Percentiles rank a stretch among this genome's conserved stretches.
These are phyloP conservation scores for Oceanodroma tethys DNA, from an alignment of 2,113 vertebrate species.

Conservation along the genomic window DNA sequence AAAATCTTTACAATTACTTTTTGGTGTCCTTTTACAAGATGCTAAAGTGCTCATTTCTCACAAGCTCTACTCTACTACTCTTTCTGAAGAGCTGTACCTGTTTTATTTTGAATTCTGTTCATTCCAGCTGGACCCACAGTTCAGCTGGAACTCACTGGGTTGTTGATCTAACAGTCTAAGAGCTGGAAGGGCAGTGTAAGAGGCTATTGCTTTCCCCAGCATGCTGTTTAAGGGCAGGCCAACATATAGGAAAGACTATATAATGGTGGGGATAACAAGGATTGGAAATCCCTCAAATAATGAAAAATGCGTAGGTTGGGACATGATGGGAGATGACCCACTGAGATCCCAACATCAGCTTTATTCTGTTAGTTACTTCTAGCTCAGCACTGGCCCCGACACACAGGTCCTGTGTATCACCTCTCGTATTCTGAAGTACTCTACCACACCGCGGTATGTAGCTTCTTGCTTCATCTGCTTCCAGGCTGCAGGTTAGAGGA, in stretches of 20 bases:
- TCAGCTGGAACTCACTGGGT: background rate
- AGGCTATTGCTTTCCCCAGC: background rate
- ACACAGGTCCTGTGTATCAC: background rate
- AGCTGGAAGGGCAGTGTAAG: background rate
- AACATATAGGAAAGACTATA: background rate
- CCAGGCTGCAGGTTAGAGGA: background rate
- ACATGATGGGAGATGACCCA: background rate
- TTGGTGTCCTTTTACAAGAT: background rate
- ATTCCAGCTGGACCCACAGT: background rate
- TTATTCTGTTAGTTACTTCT: background rate
- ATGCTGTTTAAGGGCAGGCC: background rate
- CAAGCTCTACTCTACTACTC: background rate
- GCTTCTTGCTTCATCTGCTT: background rate
- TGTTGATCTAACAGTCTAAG: background rate
- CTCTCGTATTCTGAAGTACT: background rate
- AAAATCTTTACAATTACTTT: background rate
- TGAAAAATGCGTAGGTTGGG: background rate
- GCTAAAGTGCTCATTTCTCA: background rate
- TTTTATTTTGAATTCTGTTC: background rate
- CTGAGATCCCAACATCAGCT: background rate
- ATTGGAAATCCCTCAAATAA: background rate
- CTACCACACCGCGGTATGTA: fast-evolving
- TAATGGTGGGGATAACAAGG: background rate
- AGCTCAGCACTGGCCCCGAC: background rate
- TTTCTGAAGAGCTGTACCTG: background rate